Base-by-base conservation (phyloP, 2,797 vertebrate species). In the Hafferia zeledoni region DNA sequence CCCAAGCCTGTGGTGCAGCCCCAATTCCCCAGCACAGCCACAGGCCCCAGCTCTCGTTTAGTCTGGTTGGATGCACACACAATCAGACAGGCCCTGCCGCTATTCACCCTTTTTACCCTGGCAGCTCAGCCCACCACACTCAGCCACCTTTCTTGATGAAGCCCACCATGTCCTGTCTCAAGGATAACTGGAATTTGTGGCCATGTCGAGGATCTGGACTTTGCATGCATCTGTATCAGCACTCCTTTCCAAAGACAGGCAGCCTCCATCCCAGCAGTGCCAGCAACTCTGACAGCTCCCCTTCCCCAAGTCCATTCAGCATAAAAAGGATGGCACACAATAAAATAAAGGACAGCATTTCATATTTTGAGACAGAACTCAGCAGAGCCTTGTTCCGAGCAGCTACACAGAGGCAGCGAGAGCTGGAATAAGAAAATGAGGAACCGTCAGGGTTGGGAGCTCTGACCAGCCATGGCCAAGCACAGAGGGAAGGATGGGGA, bases 391-490 rank as follows among this genome's bases (percentile, higher is more conserved):
- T 33, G 27, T 49, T 44, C 39, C 0, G 0, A 35, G 68, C n/a
- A 84, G 81, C 90, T 85, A 84, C 53, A 74, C 30, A 53, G 56
- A 67, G 10, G 33, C 15, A 37, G 49, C 0, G 1, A 80, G 50
- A 90, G 77, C 35, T 61, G 55, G 57, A 76, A n/a, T 25, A 41
- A 63, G 28, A 30, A 82, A 86, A 82, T 3, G 4, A 46, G n/a
- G 59, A 95, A 83, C 39, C 0, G 0, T 12, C 0, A 10, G 22
- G 20, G 52, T 23, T 0, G 0, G 59, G 31, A 86, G 64, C 53
- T 85, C 56, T 0, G 0, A 56, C 23, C 53, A 77, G 55, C 43
- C 7, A 1, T 9, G 19, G 70, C 47, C 61, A 84, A 76, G 59
- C 37, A 31, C 22, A 65, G 46, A 53, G 31, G 43, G 79, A 90